Evolutionary conservation across 2,888 invertebrate genomes (phyloP).

Genomic region (Globia sparganii): DNA sequence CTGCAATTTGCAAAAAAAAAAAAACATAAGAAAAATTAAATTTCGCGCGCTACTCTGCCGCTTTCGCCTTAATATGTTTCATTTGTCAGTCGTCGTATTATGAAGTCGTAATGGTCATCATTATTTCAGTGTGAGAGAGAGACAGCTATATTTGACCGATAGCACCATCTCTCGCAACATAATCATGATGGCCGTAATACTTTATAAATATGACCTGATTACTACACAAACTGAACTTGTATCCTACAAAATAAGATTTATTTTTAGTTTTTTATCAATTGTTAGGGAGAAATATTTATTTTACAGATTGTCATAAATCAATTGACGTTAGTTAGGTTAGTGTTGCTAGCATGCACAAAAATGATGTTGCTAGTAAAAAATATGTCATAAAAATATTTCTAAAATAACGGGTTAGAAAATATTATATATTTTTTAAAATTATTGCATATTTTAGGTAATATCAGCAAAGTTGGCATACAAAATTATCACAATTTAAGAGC

Average conservation of each 20-base stretch:
- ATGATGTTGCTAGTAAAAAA: neutral
- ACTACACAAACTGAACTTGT: neutral
- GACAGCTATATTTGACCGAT: neutral
- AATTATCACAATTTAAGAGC: neutral
- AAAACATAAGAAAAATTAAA: too few species aligned
- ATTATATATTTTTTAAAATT: too few species aligned
- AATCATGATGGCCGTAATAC: neutral
- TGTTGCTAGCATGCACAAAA: conserved; percentile 21
- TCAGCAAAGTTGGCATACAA: neutral
- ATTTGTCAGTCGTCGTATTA: too few species aligned
- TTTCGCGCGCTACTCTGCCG: too few species aligned
- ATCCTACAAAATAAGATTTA: neutral
- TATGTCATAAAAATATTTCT: neutral
- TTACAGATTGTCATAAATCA: neutral
- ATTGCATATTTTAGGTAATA: neutral
- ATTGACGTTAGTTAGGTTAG: neutral
- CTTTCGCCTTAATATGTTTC: too few species aligned
- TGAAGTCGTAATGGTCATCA: neutral
- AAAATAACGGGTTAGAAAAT: neutral
- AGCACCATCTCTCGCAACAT: neutral
- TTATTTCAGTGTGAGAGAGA: neutral
- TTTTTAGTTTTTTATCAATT: neutral
- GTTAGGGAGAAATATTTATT: neutral
- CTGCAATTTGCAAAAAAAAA: too few species aligned
- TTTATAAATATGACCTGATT: neutral